Percentiles rank a stretch among this genome's conserved stretches.
Evolutionary conservation across 2,888 invertebrate species (phyloP).

Genomic region (Hypsopygia costalis): DNA sequence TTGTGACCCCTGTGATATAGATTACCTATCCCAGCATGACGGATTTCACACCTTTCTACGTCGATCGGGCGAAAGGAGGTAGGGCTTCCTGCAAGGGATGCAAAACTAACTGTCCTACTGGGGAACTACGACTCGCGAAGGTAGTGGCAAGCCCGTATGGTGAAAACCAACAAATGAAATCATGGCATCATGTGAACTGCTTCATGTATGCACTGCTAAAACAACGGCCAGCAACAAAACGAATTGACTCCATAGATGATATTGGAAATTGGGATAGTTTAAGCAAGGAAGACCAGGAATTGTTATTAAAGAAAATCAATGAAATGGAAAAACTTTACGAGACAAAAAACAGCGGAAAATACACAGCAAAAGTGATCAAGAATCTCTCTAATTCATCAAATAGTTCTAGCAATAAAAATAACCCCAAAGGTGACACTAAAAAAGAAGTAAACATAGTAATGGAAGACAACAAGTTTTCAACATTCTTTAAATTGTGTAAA

Average conservation of each 20-base stretch:
- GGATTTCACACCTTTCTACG: conserved; percentile 77
- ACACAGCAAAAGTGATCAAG: conserved; percentile 57
- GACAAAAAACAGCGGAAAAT: conserved; percentile 73
- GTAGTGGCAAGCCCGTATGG: conserved; percentile 88
- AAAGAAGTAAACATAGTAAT: conserved; percentile 24
- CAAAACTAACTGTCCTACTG: conserved; percentile 88
- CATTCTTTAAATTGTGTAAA: conserved; percentile 89
- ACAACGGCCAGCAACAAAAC: conserved; percentile 90
- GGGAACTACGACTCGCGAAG: conserved; percentile 88
- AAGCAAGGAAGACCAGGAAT: conserved; percentile 83
- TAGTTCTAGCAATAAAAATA: conserved; percentile 14
- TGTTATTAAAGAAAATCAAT: conserved; percentile 82
- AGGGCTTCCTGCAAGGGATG: conserved; percentile 93
- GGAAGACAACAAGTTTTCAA: conserved; percentile 87
- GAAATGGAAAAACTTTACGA: conserved; percentile 80
- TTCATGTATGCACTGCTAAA: conserved; percentile 89
- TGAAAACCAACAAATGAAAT: conserved; percentile 88
- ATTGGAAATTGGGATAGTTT: conserved; percentile 88
- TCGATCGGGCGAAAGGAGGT: conserved; percentile 90
- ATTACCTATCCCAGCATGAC: no score
- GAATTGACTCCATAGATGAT: conserved; percentile 89
- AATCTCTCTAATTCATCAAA: conserved; percentile 40
- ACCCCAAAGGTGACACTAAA: conserved; percentile 16
- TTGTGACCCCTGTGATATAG: no score
- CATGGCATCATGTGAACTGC: conserved; percentile 91